phyloP scores from a whole-genome alignment of 2,888 invertebrate species.

The Morpho helenor region DNA sequence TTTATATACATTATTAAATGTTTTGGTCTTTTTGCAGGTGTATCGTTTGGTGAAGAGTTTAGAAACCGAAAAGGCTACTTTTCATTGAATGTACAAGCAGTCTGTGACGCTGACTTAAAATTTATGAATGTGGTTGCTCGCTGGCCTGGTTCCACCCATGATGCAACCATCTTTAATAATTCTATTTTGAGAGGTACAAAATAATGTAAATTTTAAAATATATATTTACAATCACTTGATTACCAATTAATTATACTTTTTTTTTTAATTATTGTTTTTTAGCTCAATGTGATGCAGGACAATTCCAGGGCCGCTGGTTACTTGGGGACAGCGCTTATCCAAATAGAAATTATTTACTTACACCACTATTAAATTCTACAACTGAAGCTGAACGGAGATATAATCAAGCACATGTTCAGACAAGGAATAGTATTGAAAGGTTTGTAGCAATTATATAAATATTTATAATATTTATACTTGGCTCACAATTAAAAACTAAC shows the following conservation, averaged over 20 bases:
- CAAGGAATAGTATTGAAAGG: conserved; percentile 5
- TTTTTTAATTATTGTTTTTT: not conserved
- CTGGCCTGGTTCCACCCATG: conserved; percentile 6
- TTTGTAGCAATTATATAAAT: not conserved
- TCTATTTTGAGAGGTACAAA: conserved; percentile 4
- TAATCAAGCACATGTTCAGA: conserved; percentile 2
- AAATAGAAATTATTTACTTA: conserved; percentile 5
- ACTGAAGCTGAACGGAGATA: conserved; percentile 4
- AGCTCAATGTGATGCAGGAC: conserved; percentile 6
- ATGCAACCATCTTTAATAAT: conserved; percentile 5
- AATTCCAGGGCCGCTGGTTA: conserved; percentile 6
- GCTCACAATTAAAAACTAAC: not conserved
- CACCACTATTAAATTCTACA: conserved; percentile 5
- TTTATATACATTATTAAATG: not conserved
- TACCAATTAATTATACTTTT: not conserved
- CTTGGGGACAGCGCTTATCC: conserved; percentile 11
- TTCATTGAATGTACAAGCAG: conserved; percentile 7
- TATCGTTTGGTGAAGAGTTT: not conserved
- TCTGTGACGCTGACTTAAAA: conserved; percentile 5
- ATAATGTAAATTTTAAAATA: not conserved
- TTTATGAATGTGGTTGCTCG: conserved; percentile 5
- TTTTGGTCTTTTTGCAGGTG: not conserved
- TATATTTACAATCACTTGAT: not conserved
- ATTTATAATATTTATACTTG: not conserved
- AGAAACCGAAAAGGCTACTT: conserved; percentile 4